Percentiles rank a stretch among this genome's conserved stretches.
Conservation (phyloP, 2,888 invertebrate genomes). For the Salticus scenicus region DNA sequence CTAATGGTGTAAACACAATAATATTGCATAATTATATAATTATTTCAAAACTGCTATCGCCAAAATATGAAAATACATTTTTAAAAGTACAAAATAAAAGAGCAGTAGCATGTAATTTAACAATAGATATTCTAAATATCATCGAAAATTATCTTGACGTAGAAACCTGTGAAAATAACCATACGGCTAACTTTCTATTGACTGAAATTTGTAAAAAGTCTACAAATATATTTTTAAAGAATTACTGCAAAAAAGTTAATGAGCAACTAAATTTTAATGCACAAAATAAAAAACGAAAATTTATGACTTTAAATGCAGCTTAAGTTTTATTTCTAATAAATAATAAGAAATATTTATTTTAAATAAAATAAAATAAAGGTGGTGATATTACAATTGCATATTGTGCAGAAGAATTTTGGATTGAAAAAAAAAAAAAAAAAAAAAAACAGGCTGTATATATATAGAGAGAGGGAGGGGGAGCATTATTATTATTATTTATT, state of each 20-base stretch:
- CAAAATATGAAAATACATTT: background rate
- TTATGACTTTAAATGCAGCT: too few species aligned
- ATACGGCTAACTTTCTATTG: background rate
- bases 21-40: background rate
- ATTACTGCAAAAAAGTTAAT: background rate
- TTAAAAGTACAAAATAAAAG: background rate
- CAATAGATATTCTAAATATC: background rate
- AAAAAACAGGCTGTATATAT: too few species aligned
- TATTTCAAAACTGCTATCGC: background rate
- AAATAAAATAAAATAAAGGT: too few species aligned
- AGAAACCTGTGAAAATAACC: background rate
- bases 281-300: too few species aligned
- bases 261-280: background rate
- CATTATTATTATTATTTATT: too few species aligned
- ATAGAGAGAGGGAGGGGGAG: too few species aligned
- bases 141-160: background rate
- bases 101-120: background rate
- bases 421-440: too few species aligned
- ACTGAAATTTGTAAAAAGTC: background rate
- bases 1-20: background rate
- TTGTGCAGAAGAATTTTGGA: too few species aligned
- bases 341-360: too few species aligned
- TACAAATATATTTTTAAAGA: slow-evolving; percentile 2
- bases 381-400: too few species aligned
- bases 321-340: too few species aligned